phyloP scores from a whole-genome alignment of 2,113 vertebrate genomes.

The Lipotes vexillifer region DNA sequence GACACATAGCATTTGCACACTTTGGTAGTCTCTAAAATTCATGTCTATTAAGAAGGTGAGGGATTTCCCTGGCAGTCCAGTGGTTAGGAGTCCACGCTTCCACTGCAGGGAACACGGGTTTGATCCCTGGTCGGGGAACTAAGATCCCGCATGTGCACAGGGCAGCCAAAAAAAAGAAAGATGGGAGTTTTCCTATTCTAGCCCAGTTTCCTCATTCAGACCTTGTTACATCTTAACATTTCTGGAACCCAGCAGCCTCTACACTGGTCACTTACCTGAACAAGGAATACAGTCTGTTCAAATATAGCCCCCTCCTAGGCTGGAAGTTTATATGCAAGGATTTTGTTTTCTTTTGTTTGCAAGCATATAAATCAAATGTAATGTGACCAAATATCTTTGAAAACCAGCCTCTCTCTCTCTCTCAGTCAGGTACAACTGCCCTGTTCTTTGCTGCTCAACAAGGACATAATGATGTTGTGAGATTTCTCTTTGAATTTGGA shows the following conservation, averaged over 20 bases:
- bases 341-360: neutral
- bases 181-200: neutral
- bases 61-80: neutral
- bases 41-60: neutral
- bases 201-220: neutral
- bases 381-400: neutral
- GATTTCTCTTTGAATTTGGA: constrained; percentile 95
- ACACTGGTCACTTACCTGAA: neutral
- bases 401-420: constrained; percentile 24
- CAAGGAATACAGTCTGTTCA: neutral
- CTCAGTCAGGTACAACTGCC: constrained; percentile 94
- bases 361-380: neutral
- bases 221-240: neutral
- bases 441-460: constrained; percentile 96
- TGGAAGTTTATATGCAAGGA: neutral
- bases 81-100: neutral
- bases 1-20: neutral
- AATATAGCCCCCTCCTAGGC: neutral
- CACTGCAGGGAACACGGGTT: neutral
- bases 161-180: neutral
- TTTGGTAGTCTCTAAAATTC: neutral
- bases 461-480: constrained; percentile 92
- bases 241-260: neutral
- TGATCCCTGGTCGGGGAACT: neutral
- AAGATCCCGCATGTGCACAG: neutral